phyloP scores from a whole-genome alignment of 2,797 vertebrate genomes.

The Schizopygopsis pylzovi region DNA sequence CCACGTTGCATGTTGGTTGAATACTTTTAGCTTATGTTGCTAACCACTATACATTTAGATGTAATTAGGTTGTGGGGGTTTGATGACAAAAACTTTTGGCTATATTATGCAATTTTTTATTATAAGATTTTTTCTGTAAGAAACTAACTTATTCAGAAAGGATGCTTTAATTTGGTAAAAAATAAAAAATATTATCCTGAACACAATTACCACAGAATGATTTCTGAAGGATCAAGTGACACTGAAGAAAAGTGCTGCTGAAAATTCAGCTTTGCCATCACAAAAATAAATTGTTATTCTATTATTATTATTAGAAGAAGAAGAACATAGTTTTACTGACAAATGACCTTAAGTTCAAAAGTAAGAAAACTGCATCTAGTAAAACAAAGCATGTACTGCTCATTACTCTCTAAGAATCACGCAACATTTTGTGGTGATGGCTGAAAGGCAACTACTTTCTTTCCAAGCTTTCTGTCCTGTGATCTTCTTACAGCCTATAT shows the following conservation, averaged over 20 bases:
- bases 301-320: too few species aligned
- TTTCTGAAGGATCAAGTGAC: too few species aligned
- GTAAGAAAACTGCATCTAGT: neutral
- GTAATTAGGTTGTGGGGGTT: neutral
- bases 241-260: too few species aligned
- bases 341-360: neutral
- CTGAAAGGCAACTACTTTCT: slow-evolving; percentile 6
- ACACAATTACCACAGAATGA: too few species aligned
- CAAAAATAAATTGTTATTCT: too few species aligned
- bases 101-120: too few species aligned
- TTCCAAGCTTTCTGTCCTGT: neutral
- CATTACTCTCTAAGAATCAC: neutral
- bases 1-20: neutral
- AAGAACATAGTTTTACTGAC: too few species aligned
- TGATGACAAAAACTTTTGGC: neutral
- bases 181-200: too few species aligned
- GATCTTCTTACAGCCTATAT: neutral
- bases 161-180: too few species aligned
- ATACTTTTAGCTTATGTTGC: neutral
- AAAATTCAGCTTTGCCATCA: too few species aligned
- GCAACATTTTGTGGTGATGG: neutral
- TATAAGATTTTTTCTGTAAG: too few species aligned
- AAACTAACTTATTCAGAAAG: too few species aligned
- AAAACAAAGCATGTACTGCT: neutral
- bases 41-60: neutral